Evolutionary conservation across 2,797 vertebrate genomes (phyloP).

Genomic region (Rhinella marina): DNA sequence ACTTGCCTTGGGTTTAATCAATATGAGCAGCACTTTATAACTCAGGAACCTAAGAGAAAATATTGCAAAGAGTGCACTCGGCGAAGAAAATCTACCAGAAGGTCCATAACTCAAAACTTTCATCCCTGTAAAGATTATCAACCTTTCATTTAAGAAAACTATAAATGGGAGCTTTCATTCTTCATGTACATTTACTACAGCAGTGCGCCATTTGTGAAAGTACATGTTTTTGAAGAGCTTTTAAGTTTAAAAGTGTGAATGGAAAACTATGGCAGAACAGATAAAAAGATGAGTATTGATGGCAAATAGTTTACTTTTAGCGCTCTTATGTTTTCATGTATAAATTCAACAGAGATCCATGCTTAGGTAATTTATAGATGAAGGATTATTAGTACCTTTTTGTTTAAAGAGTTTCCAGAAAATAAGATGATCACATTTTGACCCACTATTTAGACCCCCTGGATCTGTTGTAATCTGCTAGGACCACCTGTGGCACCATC

Average conservation of each 20-base stretch:
- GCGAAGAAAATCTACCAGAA: conserved; percentile 15
- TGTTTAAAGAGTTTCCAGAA: not conserved
- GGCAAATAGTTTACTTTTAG: not conserved
- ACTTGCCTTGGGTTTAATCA: conserved; percentile 39
- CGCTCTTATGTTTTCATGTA: not conserved
- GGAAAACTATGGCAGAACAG: conserved; percentile 20
- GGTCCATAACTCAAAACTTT: conserved; percentile 28
- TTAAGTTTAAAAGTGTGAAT: conserved; percentile 38
- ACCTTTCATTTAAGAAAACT: conserved; percentile 41
- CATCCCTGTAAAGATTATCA: conserved; percentile 31
- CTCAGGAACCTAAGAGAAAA: conserved; percentile 27
- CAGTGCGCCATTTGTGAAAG: conserved; percentile 22
- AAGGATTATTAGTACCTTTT: not conserved
- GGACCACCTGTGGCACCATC: not conserved
- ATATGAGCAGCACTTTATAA: conserved; percentile 50
- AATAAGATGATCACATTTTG: not conserved
- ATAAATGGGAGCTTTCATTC: conserved; percentile 31
- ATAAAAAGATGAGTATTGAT: not conserved
- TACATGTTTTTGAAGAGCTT: conserved; percentile 41
- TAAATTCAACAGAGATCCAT: not conserved
- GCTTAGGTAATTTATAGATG: not conserved
- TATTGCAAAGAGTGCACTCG: conserved; percentile 39
- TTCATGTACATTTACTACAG: conserved; percentile 42
- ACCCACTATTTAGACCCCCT: not conserved
- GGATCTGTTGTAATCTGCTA: not conserved